Percentiles rank a stretch among this genome's conserved stretches.
These are phyloP conservation scores for Eidolon helvum DNA, from an alignment of 2,113 vertebrate genomes.

Conservation along the genomic window DNA sequence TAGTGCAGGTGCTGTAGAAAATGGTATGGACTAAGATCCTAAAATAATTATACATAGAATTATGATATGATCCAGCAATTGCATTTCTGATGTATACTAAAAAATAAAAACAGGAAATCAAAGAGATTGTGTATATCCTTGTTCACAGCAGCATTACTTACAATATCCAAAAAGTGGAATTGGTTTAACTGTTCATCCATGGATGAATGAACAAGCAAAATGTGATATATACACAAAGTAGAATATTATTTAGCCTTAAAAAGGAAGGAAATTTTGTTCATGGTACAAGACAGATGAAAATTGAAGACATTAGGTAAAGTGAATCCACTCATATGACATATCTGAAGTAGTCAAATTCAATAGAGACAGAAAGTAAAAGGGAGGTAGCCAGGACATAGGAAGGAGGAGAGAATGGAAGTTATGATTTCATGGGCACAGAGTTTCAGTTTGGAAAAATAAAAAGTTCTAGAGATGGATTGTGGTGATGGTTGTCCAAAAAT, in stretches of 20 bases:
- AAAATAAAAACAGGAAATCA: not conserved
- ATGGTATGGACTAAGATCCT: not conserved
- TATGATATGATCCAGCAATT: not conserved
- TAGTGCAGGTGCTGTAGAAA: not conserved
- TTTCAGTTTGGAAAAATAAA: not conserved
- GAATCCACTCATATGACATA: not conserved
- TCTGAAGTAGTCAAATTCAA: not conserved
- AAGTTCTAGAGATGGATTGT: not conserved
- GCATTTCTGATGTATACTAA: not conserved
- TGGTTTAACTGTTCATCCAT: no score
- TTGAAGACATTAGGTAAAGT: not conserved
- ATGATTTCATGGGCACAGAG: not conserved
- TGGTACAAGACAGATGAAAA: not conserved
- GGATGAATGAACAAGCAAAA: not conserved
- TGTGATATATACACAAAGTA: not conserved
- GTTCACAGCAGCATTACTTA: not conserved
- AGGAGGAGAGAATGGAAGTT: accelerated
- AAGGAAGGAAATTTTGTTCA: not conserved
- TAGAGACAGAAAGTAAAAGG: not conserved
- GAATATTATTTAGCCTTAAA: not conserved
- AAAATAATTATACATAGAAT: not conserved
- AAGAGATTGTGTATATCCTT: not conserved
- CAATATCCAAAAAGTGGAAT: not conserved
- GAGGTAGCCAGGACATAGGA: not conserved
- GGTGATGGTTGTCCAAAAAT: not conserved